Conservation (phyloP, 2,888 invertebrate genomes). For the Autographa pulchrina region DNA sequence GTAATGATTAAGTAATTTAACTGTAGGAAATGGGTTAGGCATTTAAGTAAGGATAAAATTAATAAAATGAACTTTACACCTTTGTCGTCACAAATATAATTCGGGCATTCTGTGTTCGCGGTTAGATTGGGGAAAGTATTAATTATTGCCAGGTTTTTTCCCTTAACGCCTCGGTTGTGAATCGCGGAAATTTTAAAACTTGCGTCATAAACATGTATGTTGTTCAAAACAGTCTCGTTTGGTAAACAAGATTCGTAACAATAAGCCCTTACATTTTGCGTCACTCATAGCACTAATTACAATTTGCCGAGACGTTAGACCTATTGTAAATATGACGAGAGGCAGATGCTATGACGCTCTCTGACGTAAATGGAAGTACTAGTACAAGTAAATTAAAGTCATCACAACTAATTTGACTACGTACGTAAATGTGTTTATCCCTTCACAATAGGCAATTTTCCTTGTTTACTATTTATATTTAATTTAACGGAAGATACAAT, state of each 20-base stretch:
- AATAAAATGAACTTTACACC: no score
- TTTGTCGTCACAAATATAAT: no score
- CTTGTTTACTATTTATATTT: slow-evolving; percentile 15
- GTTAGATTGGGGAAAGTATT: no score
- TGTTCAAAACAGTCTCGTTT: no score
- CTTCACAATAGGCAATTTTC: slow-evolving; percentile 17
- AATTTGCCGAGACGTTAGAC: neutral
- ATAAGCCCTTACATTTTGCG: slow-evolving; percentile 1
- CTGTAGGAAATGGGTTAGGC: no score
- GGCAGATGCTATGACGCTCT: neutral
- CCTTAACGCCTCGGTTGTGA: no score
- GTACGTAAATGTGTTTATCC: slow-evolving; percentile 18
- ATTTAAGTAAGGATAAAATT: no score
- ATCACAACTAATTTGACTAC: slow-evolving; percentile 13
- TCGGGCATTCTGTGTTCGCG: no score
- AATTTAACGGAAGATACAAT: neutral
- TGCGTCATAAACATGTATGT: neutral
- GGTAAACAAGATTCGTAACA: neutral
- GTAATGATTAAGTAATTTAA: no score
- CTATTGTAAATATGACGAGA: neutral
- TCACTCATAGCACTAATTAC: neutral
- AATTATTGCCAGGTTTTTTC: no score
- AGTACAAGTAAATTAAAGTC: neutral
- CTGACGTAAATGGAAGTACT: neutral
- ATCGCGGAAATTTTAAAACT: neutral